Evolutionary conservation across 1,140 invertebrate species (phyloP).

Genomic region (Cepaea nemoralis): DNA sequence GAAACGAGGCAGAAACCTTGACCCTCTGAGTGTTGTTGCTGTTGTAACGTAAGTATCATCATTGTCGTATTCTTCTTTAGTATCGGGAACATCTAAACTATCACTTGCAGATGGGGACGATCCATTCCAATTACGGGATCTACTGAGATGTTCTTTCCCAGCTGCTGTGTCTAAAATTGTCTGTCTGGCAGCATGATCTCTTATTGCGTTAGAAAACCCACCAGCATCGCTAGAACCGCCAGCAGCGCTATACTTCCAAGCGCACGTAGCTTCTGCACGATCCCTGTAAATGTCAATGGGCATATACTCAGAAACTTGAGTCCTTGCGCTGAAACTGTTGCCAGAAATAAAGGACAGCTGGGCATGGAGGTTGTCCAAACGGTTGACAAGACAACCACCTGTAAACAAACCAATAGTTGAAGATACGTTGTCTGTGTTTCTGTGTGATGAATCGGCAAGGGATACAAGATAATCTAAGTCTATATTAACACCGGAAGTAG

Average conservation of each 20-base stretch:
- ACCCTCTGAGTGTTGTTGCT: neutral
- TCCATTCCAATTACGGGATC: neutral
- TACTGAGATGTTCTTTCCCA: neutral
- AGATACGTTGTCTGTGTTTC: too few species aligned
- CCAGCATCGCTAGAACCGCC: neutral
- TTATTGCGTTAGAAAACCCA: neutral
- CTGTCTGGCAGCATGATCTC: neutral
- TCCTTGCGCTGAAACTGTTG: neutral
- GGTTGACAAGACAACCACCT: neutral
- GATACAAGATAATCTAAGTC: too few species aligned
- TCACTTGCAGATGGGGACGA: neutral
- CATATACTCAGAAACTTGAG: too few species aligned
- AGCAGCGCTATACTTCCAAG: neutral
- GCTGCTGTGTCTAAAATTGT: too few species aligned
- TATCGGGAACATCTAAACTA: neutral
- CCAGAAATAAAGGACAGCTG: constrained; percentile 13
- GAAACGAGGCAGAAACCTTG: neutral
- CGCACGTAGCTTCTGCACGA: neutral
- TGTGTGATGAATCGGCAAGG: too few species aligned
- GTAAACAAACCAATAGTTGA: neutral
- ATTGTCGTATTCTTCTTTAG: neutral
- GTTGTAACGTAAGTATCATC: neutral
- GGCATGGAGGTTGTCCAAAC: constrained; percentile 20
- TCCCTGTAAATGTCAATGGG: neutral
- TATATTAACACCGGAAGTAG: too few species aligned